A percentile compares a stretch with the other conserved stretches of the same genome.
Conservation (phyloP, 35 echinoderm and acorn worm species). For the Apostichopus japonicus region DNA sequence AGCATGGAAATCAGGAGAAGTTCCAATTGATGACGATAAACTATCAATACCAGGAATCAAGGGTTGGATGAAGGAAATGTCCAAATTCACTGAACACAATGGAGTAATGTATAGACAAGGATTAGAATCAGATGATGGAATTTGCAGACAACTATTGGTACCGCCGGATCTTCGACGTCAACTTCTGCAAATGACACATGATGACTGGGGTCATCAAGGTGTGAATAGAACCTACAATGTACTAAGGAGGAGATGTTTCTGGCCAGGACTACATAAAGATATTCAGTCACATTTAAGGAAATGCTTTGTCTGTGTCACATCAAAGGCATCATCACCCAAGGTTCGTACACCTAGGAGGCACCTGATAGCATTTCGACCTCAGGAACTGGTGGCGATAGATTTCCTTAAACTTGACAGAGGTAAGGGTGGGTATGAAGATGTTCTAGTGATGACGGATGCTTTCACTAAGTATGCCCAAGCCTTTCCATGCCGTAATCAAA, state of each 20-base stretch:
- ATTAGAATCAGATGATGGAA: not conserved
- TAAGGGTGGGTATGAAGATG: slow-evolving; percentile 48
- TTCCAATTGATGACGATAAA: not conserved
- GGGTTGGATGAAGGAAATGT: slow-evolving; percentile 23
- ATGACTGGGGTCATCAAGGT: slow-evolving; percentile 45
- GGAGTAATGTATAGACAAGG: slow-evolving; percentile 7
- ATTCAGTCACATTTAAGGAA: slow-evolving; percentile 20
- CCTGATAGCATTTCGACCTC: slow-evolving; percentile 51
- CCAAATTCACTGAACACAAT: slow-evolving; percentile 15
- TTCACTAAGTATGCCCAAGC: slow-evolving; percentile 63
- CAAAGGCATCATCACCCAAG: slow-evolving; percentile 51
- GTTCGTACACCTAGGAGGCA: slow-evolving; percentile 22
- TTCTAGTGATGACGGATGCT: slow-evolving; percentile 53
- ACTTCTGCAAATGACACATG: not conserved
- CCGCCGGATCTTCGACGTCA: not conserved
- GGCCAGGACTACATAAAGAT: slow-evolving; percentile 52
- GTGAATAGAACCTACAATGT: not conserved
- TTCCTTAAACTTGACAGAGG: no score
- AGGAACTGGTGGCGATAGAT: slow-evolving; percentile 58
- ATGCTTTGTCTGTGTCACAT: slow-evolving; percentile 48
- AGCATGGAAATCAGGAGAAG: slow-evolving; percentile 37
- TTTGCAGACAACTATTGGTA: slow-evolving; percentile 13
- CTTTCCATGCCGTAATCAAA: slow-evolving; percentile 49
- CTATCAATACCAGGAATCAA: not conserved
- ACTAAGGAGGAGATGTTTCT: slow-evolving; percentile 59